These are phyloP conservation scores for Ascidia mentula DNA, from an alignment of 23 tunicate species.

Conservation along the genomic window DNA sequence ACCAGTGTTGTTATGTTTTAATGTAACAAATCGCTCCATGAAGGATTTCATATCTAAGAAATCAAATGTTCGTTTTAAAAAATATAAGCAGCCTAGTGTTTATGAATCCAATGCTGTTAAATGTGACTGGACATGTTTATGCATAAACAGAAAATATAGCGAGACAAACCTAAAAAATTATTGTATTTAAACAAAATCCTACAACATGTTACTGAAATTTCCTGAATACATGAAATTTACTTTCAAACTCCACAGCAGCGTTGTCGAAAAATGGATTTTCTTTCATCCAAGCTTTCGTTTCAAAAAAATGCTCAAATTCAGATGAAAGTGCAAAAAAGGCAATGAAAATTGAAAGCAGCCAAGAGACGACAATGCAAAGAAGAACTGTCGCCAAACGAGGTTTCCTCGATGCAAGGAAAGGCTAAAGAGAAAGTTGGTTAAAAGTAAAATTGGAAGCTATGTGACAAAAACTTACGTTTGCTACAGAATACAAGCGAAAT, in stretches of 20 bases:
- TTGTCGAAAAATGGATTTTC: constrained; percentile 31
- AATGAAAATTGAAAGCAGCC: constrained; percentile 14
- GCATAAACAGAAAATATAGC: too few relatives aligned
- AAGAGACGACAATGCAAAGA: not conserved
- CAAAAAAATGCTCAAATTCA: constrained; percentile 9
- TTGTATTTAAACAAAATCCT: not conserved
- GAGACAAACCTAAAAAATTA: not conserved
- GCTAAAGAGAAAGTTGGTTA: too few relatives aligned
- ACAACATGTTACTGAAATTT: not conserved
- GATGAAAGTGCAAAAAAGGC: constrained; percentile 34
- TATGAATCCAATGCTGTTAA: too few relatives aligned
- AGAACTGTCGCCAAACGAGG: too few relatives aligned
- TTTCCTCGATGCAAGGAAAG: too few relatives aligned
- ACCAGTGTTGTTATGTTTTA: not conserved
- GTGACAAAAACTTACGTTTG: too few relatives aligned
- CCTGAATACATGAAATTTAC: not conserved
- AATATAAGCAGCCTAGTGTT: too few relatives aligned
- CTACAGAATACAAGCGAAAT: too few relatives aligned
- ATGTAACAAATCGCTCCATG: not conserved
- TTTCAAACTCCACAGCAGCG: constrained; percentile 16
- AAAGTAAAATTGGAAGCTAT: too few relatives aligned
- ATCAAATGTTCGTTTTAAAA: too few relatives aligned
- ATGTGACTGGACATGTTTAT: too few relatives aligned
- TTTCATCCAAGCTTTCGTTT: constrained; percentile 15
- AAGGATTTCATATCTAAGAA: not conserved